These are phyloP conservation scores for Microtus montanus DNA, from an alignment of 2,113 vertebrate species.

Conservation along the genomic window DNA sequence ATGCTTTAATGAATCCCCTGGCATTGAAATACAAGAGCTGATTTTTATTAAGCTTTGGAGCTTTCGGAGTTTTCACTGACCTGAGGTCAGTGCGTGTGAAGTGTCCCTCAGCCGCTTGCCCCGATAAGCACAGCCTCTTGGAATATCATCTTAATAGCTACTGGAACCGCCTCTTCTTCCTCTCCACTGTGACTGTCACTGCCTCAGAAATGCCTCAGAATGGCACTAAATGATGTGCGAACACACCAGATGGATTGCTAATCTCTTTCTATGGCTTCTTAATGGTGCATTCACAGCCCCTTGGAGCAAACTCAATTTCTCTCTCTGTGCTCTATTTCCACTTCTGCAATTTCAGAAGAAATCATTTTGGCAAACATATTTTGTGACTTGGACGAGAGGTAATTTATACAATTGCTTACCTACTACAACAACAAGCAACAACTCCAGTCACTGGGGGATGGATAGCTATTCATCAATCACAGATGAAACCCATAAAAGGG, in stretches of 20 bases:
- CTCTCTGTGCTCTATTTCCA: constrained; percentile 65
- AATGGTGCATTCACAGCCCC: constrained; percentile 68
- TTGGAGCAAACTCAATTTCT: constrained; percentile 75
- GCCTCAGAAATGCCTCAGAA: constrained; percentile 69
- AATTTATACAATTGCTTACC: constrained; percentile 67
- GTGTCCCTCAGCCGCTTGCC: neutral
- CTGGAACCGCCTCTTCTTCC: constrained; percentile 30
- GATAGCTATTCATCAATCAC: constrained; percentile 10
- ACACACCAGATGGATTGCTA: constrained; percentile 64
- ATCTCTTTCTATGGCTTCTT: constrained; percentile 66
- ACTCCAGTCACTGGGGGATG: constrained; percentile 47
- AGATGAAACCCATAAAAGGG: neutral
- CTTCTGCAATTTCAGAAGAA: constrained; percentile 62
- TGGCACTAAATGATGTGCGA: constrained; percentile 70
- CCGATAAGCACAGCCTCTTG: constrained; percentile 49
- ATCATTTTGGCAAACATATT: constrained; percentile 70
- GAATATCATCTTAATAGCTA: constrained; percentile 57
- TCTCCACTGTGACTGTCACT: constrained; percentile 51
- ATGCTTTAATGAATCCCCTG: constrained; percentile 41
- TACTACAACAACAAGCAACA: constrained; percentile 50
- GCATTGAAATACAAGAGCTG: constrained; percentile 52
- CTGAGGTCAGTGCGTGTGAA: constrained; percentile 55
- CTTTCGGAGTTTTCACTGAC: constrained; percentile 43
- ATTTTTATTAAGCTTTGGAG: constrained; percentile 69
- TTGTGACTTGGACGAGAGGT: constrained; percentile 51